Base-by-base conservation (phyloP, 2,888 invertebrate genomes). In the Hypolimnas misippus region DNA sequence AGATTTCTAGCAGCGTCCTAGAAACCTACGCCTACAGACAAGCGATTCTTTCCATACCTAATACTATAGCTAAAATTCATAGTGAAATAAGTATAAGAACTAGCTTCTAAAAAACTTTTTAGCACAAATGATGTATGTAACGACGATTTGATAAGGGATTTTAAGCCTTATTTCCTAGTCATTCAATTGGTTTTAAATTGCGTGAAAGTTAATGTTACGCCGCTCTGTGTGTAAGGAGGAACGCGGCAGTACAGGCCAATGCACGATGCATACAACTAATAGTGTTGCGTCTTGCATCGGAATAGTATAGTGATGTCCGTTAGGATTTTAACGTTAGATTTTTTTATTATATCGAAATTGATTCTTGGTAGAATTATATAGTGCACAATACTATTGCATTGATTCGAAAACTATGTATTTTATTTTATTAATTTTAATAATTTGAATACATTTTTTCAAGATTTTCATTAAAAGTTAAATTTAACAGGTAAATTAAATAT, bases 201-300 rank as follows among this genome's bases (percentile, higher is more conserved):
- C 3, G 7, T 19, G 1, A 25, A 17, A 50, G 52, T 16, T 65
- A 70, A 63, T 64, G 66, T 71, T 85, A 74, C 3, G 81, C 59
- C 76, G 85, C 79, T 64, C 46, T 75, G 65, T 35, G 65, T 65
- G 40, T 58, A 66, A 59, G 59, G 53, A 57, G 68, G 69, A 77
- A 77, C 76, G 76, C 82, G 84, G 84, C 85, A 85, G 85, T 89
- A 84, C 91, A 90, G 92, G 92, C 92, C 92, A 91, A 86, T 91
- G 92, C 90, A 89, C 92, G 92, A 85, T 88, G 92, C 92, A 91
- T 91, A 90, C 90, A 90, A 91, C 89, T 90, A 87, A 87, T 89
- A 90, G 92, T 83, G 92, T 77, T 86, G 90, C 75, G 81, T 76
- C 73, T 74, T 70, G 73, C 75, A 74, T 73, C 65, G 73, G 70